Percentiles rank a stretch among this genome's conserved stretches.
phyloP scores from a whole-genome alignment of 2,888 invertebrate species.

The Anaspis maculata region DNA sequence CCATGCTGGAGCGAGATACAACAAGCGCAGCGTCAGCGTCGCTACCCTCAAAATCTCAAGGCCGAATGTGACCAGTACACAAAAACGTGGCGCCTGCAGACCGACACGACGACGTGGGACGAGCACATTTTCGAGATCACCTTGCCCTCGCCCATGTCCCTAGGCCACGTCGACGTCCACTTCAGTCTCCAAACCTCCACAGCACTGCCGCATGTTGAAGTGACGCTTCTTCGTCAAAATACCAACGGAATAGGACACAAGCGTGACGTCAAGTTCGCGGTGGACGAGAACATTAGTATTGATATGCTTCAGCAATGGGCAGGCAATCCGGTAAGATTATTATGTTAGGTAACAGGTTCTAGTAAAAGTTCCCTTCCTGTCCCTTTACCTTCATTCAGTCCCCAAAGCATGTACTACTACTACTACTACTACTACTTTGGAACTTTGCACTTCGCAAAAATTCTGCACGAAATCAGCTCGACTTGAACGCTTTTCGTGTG shows the following conservation, averaged over 20 bases:
- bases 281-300: slow-evolving; percentile 47
- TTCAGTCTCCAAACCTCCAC: slow-evolving; percentile 75
- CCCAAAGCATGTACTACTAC: too few relatives aligned
- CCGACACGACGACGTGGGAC: slow-evolving; percentile 84
- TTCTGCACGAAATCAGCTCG: too few relatives aligned
- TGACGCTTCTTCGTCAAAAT: slow-evolving; percentile 58
- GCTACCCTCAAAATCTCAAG: slow-evolving; percentile 75
- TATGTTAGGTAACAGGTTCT: too few relatives aligned
- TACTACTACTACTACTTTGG: too few relatives aligned
- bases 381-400: too few relatives aligned
- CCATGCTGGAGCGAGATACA: slow-evolving; percentile 91
- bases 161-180: slow-evolving; percentile 86
- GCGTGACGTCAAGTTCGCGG: slow-evolving; percentile 39
- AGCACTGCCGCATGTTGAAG: slow-evolving; percentile 63
- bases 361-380: too few relatives aligned
- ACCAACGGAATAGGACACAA: slow-evolving; percentile 57
- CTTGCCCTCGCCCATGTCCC: slow-evolving; percentile 64
- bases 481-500: too few relatives aligned
- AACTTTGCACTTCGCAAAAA: too few relatives aligned
- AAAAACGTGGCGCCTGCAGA: slow-evolving; percentile 81
- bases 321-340: slow-evolving; percentile 72
- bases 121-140: slow-evolving; percentile 88
- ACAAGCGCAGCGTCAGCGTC: slow-evolving; percentile 81
- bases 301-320: slow-evolving; percentile 38
- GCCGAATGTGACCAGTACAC: slow-evolving; percentile 63